These are phyloP conservation scores for Geotria australis DNA, from an alignment of 2,797 vertebrate genomes.

Conservation along the genomic window DNA sequence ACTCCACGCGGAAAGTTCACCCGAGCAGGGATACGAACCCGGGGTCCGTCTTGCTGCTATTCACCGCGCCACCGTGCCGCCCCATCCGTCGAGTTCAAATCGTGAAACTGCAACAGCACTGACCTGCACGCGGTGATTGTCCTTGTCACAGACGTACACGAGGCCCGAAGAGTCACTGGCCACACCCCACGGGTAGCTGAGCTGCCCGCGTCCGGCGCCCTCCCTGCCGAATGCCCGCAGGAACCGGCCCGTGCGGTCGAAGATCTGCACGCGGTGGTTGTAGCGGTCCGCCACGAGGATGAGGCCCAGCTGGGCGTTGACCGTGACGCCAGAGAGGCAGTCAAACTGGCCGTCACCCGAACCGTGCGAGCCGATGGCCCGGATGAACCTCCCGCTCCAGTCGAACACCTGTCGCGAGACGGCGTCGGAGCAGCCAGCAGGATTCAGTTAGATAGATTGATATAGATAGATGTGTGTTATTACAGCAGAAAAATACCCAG, in stretches of 20 bases:
- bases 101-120: too few species aligned
- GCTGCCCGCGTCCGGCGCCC: neutral
- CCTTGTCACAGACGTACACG: constrained; percentile 1
- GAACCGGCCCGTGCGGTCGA: neutral
- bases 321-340: neutral
- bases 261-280: constrained; percentile 1
- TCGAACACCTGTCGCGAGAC: neutral
- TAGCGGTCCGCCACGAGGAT: neutral
- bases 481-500: too few species aligned
- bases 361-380: neutral
- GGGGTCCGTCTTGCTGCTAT: too few species aligned
- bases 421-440: too few species aligned
- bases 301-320: neutral
- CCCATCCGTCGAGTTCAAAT: too few species aligned
- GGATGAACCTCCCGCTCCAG: neutral
- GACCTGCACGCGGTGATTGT: neutral
- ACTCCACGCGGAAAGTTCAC: too few species aligned
- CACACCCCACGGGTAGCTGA: neutral
- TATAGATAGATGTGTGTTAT: too few species aligned
- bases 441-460: too few species aligned
- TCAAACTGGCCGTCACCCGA: neutral
- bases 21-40: too few species aligned
- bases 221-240: neutral
- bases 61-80: too few species aligned
- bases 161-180: neutral